These are phyloP conservation scores for Chelidonichthys spinosus DNA, from an alignment of 2,797 vertebrate species.

Conservation along the genomic window DNA sequence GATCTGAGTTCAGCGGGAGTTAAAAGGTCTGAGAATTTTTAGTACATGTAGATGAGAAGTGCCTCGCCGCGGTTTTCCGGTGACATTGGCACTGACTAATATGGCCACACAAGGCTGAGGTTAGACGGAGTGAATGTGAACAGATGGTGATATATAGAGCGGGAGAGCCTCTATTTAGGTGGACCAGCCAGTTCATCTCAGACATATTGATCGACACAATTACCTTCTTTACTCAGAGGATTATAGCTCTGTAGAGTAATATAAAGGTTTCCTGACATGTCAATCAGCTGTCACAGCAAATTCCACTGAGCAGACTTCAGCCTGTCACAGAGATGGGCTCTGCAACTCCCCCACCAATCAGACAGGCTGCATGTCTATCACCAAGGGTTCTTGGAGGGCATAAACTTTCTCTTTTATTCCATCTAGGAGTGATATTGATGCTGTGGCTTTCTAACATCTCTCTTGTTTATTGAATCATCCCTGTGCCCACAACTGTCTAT, in stretches of 20 bases:
- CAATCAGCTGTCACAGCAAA: constrained; percentile 81
- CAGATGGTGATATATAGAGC: constrained; percentile 68
- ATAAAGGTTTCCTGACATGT: constrained; percentile 85
- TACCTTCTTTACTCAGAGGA: constrained; percentile 80
- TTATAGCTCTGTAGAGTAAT: constrained; percentile 82
- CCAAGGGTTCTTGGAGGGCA: constrained; percentile 63
- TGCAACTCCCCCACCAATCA: constrained; percentile 66
- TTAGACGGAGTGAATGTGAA: constrained; percentile 66
- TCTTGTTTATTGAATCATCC: constrained; percentile 38
- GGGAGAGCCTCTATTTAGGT: constrained; percentile 66
- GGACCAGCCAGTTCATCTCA: constrained; percentile 75
- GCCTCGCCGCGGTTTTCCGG: constrained; percentile 25
- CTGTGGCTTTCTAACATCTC: constrained; percentile 29
- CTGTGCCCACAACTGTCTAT: background rate
- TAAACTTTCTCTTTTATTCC: constrained; percentile 25
- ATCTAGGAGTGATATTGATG: constrained; percentile 50
- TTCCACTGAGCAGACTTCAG: constrained; percentile 76
- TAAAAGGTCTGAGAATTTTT: constrained; percentile 30
- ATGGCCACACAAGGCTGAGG: constrained; percentile 65
- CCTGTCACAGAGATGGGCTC: constrained; percentile 74
- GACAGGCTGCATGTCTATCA: constrained; percentile 61
- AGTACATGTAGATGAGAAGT: constrained; percentile 43
- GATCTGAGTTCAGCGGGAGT: constrained; percentile 14
- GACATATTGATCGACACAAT: constrained; percentile 81
- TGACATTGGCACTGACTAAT: constrained; percentile 50